phyloP scores from a whole-genome alignment of 2,888 invertebrate genomes.

The Ophonus ardosiacus region DNA sequence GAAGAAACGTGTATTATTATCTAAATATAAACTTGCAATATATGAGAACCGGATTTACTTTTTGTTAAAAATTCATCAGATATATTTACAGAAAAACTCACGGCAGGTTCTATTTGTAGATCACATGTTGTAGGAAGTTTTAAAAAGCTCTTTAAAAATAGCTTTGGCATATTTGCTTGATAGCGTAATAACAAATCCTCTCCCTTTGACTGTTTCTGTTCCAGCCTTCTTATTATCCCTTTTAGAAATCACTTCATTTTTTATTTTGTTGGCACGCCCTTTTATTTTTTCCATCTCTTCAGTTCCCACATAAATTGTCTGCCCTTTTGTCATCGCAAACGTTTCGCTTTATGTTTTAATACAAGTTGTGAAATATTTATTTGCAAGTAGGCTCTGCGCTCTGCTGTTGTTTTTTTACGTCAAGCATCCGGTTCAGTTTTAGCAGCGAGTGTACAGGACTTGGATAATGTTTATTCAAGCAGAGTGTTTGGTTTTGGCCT shows the following conservation, averaged over 20 bases:
- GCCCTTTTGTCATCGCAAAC: slow-evolving; percentile 42
- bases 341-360: slow-evolving; percentile 38
- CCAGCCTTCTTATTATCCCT: slow-evolving; percentile 43
- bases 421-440: slow-evolving; percentile 42
- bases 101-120: slow-evolving; percentile 8
- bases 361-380: slow-evolving; percentile 37
- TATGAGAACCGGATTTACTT: slow-evolving; percentile 9
- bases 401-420: slow-evolving; percentile 23
- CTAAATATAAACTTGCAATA: slow-evolving; percentile 8
- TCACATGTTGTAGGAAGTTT: slow-evolving; percentile 1
- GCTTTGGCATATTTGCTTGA: slow-evolving; percentile 13
- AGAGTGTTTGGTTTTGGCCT: slow-evolving; percentile 39
- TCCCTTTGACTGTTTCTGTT: neutral
- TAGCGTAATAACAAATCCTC: slow-evolving; percentile 33
- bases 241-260: slow-evolving; percentile 47
- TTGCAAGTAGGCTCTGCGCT: neutral
- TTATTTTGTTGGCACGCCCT: slow-evolving; percentile 11
- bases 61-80: slow-evolving; percentile 20
- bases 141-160: slow-evolving; percentile 39
- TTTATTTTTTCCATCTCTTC: slow-evolving; percentile 30
- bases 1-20: neutral
- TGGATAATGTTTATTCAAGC: slow-evolving; percentile 54
- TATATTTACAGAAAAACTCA: slow-evolving; percentile 19
- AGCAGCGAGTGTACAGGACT: slow-evolving; percentile 40
- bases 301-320: slow-evolving; percentile 43